Evolutionary conservation across 1,140 invertebrate genomes (phyloP), one percentile per base, ranked within the genome.

Genomic region (Bombus difficillimus): DNA sequence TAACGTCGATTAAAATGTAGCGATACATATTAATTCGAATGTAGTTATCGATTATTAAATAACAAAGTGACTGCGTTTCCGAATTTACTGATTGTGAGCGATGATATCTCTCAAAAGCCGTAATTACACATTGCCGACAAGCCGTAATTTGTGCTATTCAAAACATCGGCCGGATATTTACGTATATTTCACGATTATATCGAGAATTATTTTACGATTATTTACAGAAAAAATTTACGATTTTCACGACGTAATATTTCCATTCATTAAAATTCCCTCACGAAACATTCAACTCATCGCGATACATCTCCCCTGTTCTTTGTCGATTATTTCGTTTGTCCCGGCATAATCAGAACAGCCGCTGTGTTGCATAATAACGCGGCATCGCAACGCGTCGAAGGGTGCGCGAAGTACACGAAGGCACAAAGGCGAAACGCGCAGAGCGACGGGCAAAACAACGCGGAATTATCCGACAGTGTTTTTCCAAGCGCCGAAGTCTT

Each of bases 401-500:
- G 72, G 25, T 37, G 57, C 13, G 5, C 18, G 34, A 4, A 25
- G 4, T 5, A 39, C 34, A 1, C 10, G 3, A 12, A 28, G 64
- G 6, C 9, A 78, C 59, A 78, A 66, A 66, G 32, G 68, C 62
- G 59, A n/a, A 71, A 53, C 73, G 62, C 53, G 43, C 64, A 76
- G 81, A 74, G 66, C 72, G 62, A 28, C 76, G 73, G 22, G 81
- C 39, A 88, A 88, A 88, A 84, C 89, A 78, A 68, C 64, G 78
- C 77, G 57, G 83, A 91, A 89, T 92, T 75, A 91, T 89, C 82
- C 76, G 64, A 75, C 79, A 53, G 89, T 92, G 90, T 92, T 92
- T 92, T 91, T 91, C 84, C 91, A 85, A 89, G 89, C 89, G 79
- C 69, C 71, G 94, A 94, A 94, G 94, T 91, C 93, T 91, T 93